Base-by-base conservation (phyloP, 2,888 invertebrate species). In the Dromius quadrimaculatus region DNA sequence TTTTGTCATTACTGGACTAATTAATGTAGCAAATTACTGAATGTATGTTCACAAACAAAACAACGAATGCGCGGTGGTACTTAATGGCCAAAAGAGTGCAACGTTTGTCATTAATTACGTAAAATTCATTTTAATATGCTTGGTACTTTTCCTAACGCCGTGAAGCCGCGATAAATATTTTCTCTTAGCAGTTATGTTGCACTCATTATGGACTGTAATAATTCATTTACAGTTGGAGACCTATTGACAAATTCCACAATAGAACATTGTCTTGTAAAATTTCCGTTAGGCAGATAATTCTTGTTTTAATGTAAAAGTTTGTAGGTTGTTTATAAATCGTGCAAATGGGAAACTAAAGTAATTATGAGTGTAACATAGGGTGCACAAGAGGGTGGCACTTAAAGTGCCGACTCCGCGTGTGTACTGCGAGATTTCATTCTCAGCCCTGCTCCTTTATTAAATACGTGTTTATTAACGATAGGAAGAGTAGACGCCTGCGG, bases 381-480 rank as follows among this genome's bases (percentile, higher is more conserved):
- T n/a, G 54, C 64, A 2, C 61, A 45, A 45, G n/a, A 17, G 15
- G 32, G n/a, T 17, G 17, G 45, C 32, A 36, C 22, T 61, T 36
- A 22, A 41, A 36, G 36, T 41, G 38, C 36, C 38, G 19, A 11
- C 32, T 45, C 28, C 15, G 13, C 45, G 63, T 63, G 63, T 63
- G 17, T 63, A 32, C 43, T 23, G 41, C n/a, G 54, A 54, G 66
- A 66, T 66, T 66, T 66, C 36, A 9, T 54, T 38, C 54, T 65
- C 34, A 17, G 36, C 34, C 50, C 41, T 13, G 2, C 17, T 54
- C 66, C 54, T 66, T 66, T 66, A 66, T 66, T 66, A 66, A 66
- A 66, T 66, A 66, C 66, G 66, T 66, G 66, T 66, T 66, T 66
- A 66, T 66, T 66, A 66, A 66, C 50, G 66, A 54, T 66, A 66